Evolutionary conservation across 2,113 vertebrate species (phyloP), one percentile per base, ranked within the genome.

Genomic region (Guaruba guarouba): DNA sequence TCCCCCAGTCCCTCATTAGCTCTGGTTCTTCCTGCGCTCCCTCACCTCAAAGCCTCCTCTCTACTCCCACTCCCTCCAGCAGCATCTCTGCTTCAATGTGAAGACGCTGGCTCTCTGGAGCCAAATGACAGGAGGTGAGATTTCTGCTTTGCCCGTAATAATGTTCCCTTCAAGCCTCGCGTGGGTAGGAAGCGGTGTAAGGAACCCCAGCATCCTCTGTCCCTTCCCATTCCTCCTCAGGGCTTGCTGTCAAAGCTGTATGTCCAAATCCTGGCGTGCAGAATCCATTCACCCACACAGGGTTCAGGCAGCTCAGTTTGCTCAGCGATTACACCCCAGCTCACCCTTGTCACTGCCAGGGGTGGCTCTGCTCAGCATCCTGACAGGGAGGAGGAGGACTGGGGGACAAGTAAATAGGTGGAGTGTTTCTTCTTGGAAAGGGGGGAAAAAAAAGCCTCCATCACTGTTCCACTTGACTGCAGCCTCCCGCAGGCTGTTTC

Each of bases 401-500:
- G 61, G 31, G 29, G 67, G 69, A 78, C 81, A 31, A 88, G 74
- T 85, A 86, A 82, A 94, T 52, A 61, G 79, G 64, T 90, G 86
- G 78, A 94, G 70, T n/a, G 11, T 46, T 93, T 79, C 64, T 96
- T 81, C 91, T 81, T 0, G 22, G 27, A 69, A 93, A 90, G 51
- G 71, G 49, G 27, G 71, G 49, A 6, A 12, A 83, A 83, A 75
- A 10, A 44, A 74, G 64, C 88, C 75, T 74, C 95, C 66, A 48
- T 85, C 76, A 9, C 57, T 37, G 85, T 94, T 96, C 95, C 95
- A 77, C 85, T 97, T 89, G 93, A 78, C 88, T 49, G 75, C 92
- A 88, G 13, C 84, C 91, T 96, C 96, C 97, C 3, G 78, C 90
- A 73, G 97, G 93, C 95, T 86, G 91, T 94, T 97, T 97, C 96